Conservation (phyloP, 2,113 vertebrate species). For the Heterocephalus glaber region DNA sequence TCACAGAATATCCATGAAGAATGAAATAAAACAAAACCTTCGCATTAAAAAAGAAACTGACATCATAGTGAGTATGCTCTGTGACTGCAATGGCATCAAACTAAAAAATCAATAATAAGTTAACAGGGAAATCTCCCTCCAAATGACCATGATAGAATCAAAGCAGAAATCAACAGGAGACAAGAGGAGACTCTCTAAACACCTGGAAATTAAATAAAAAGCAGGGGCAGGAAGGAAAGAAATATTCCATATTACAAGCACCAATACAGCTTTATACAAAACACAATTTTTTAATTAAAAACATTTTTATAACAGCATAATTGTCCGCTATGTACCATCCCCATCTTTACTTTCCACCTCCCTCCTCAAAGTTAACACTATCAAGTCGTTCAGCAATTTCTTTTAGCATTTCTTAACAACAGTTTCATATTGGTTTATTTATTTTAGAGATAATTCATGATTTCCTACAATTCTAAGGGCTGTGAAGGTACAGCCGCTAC, state of each 20-base stretch:
- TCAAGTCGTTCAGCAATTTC: not conserved
- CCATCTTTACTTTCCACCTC: not conserved
- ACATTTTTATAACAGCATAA: not conserved
- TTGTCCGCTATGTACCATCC: not conserved
- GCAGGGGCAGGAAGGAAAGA: not conserved
- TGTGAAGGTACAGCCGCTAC: not conserved
- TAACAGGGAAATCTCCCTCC: not conserved
- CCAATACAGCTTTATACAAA: not conserved
- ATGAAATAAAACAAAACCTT: constrained; percentile 9
- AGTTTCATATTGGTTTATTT: constrained; percentile 23
- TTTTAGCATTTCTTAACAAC: not conserved
- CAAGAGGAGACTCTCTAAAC: not conserved
- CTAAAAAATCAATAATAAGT: constrained; percentile 26
- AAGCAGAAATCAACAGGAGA: not conserved
- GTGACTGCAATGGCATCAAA: constrained; percentile 1
- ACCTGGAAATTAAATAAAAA: constrained; percentile 15
- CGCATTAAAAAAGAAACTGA: not conserved
- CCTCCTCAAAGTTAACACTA: not conserved
- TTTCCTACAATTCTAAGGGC: not conserved
- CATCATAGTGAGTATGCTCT: not conserved
- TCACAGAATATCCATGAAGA: not conserved
- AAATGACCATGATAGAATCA: not conserved
- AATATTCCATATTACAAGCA: not conserved
- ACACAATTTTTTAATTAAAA: not conserved
- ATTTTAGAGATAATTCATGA: not conserved